Evolutionary conservation across 2,797 vertebrate species (phyloP).

Genomic region (Crenichthys baileyi): DNA sequence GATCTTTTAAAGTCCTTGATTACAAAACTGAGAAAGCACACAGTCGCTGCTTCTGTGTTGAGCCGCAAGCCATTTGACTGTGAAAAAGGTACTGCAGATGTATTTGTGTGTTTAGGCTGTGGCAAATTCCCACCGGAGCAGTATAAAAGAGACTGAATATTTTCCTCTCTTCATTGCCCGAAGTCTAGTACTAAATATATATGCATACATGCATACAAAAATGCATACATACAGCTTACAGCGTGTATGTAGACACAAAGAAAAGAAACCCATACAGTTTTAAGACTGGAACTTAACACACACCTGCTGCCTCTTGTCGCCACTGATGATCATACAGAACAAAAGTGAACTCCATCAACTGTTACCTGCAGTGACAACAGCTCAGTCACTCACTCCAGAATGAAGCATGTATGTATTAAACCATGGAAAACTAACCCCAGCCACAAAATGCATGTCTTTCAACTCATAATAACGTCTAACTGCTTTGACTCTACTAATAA

Average conservation of each 20-base stretch:
- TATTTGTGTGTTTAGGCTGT: conserved; percentile 20
- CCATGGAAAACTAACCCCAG: neutral
- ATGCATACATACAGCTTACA: neutral
- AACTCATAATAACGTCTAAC: conserved; percentile 15
- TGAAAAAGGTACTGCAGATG: conserved; percentile 20
- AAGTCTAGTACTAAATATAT: conserved; percentile 10
- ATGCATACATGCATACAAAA: conserved; percentile 16
- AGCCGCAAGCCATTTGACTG: conserved; percentile 34
- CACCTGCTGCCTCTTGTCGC: conserved; percentile 13
- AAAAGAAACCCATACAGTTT: neutral
- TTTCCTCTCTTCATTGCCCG: conserved; percentile 17
- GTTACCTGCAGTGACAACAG: conserved; percentile 42
- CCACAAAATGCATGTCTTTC: conserved; percentile 15
- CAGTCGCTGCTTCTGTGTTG: conserved; percentile 16
- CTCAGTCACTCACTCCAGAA: conserved; percentile 21
- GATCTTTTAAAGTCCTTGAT: neutral
- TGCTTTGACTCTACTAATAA: conserved; percentile 8
- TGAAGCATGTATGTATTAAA: conserved; percentile 26
- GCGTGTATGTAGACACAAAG: neutral
- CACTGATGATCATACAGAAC: conserved; percentile 12
- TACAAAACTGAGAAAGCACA: neutral
- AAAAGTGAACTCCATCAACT: conserved; percentile 21
- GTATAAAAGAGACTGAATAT: conserved; percentile 22
- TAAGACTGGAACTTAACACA: conserved; percentile 8
- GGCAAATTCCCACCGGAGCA: conserved; percentile 18